phyloP scores from a whole-genome alignment of 2,113 vertebrate genomes.

The Eclectus roratus region DNA sequence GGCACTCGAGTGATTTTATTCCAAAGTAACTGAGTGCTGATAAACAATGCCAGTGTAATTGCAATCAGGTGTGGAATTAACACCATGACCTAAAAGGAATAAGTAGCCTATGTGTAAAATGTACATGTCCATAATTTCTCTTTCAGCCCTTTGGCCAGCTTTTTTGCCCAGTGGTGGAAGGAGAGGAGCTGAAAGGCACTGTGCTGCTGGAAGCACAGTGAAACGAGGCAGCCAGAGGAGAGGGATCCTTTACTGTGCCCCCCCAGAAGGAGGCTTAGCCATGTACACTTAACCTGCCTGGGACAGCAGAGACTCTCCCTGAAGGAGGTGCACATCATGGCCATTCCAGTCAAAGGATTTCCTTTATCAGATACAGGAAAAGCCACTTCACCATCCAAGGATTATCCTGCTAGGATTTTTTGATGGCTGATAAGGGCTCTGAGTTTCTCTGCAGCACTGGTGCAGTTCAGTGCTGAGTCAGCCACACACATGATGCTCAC shows the following conservation, averaged over 20 bases:
- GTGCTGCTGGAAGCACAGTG: not conserved
- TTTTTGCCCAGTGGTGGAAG: not conserved
- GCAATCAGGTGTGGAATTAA: not conserved
- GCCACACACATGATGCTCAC: not conserved
- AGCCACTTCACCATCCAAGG: not conserved
- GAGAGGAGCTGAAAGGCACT: not conserved
- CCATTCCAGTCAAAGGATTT: not conserved
- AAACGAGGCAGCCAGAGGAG: not conserved
- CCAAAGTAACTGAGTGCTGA: accelerated
- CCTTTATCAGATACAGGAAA: not conserved
- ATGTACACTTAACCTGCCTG: accelerated
- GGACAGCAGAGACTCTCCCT: not conserved
- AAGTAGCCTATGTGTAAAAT: not conserved
- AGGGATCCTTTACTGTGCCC: not conserved
- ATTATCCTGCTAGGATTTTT: not conserved
- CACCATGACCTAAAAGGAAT: not conserved
- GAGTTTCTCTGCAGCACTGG: not conserved
- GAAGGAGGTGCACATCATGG: not conserved
- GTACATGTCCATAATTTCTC: accelerated
- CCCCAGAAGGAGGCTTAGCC: too few species aligned
- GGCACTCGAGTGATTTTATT: not conserved
- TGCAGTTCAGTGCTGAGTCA: not conserved
- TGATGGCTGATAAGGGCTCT: accelerated
- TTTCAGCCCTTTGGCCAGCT: not conserved
- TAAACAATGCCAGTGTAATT: too few species aligned